A percentile compares a stretch with the other conserved stretches of the same genome.
phyloP scores from a whole-genome alignment of 2,888 invertebrate genomes.

The Tetragnatha montana region DNA sequence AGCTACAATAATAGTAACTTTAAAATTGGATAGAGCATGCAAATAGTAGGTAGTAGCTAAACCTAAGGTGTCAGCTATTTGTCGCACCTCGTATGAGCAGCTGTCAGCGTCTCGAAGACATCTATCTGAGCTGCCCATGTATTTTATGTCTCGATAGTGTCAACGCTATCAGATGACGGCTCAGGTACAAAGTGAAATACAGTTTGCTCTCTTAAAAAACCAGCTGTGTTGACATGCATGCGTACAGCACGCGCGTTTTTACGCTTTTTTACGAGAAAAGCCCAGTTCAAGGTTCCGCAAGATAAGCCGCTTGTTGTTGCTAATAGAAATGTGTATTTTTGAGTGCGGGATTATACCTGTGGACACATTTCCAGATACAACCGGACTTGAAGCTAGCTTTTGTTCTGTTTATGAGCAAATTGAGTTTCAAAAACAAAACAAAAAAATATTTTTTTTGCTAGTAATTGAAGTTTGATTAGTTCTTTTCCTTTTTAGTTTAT shows the following conservation, averaged over 20 bases:
- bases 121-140: slow-evolving; percentile 29
- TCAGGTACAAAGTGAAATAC: slow-evolving; percentile 56
- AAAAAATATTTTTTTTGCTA: too few relatives aligned
- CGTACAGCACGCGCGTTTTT: slow-evolving; percentile 6
- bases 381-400: too few relatives aligned
- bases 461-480: too few relatives aligned
- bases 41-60: not conserved
- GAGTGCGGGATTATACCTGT: too few relatives aligned
- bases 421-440: too few relatives aligned
- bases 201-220: slow-evolving; percentile 23
- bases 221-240: slow-evolving; percentile 51
- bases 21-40: not conserved
- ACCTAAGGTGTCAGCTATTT: not conserved
- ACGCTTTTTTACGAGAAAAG: slow-evolving; percentile 34
- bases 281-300: not conserved
- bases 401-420: too few relatives aligned
- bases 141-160: slow-evolving; percentile 22
- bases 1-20: not conserved
- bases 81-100: not conserved
- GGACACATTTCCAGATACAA: too few relatives aligned
- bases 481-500: too few relatives aligned
- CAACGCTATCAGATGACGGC: slow-evolving; percentile 50
- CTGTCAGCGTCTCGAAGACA: not conserved
- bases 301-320: not conserved
- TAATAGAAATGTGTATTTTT: not conserved